Base-by-base conservation (phyloP, 2,113 vertebrate species). In the Oryctolagus cuniculus region DNA sequence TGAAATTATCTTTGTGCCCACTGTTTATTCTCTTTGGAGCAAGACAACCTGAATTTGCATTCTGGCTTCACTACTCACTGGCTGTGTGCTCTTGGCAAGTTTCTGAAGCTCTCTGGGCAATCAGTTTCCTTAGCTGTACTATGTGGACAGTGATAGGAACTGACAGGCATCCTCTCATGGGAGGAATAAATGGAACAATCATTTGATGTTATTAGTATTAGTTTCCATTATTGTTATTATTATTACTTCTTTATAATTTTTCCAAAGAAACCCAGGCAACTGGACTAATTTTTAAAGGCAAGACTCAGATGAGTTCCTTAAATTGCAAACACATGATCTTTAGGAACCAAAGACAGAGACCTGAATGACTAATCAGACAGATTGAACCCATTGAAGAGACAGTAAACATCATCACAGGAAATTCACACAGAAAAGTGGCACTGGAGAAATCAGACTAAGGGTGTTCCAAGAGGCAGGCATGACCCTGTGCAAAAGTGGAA, bases 281-380 rank as follows among this genome's bases (percentile, higher is more conserved):
- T 51, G 64, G 15, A 38, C 31, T 86, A 29, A 75, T 92, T 36
- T 49, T 90, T 74, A 69, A 87, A 89, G 64, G 6, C 10, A 86
- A 80, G 61, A 63, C 2, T 82, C 36, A 49, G n/a, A 16, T 78
- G 36, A 83, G 8, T 72, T 94, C 72, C 25, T 58, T 67, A 7
- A 90, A 87, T 53, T 85, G 29, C 29, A 87, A 94, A 83, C 11
- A 72, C 34, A 38, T 16, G 34, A 87, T 70, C 66, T 69, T 66
- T 79, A 49, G 25, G 27, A 31, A 7, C 21, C 80, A 90, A 63
- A 74, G 64, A 91, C 3, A 15, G 15, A 82, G 2, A 29, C 22
- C 44, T 61, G 80, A 82, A 12, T 55, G 70, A 53, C 24, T 63
- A 70, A n/a, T 55, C 81, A 87, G 34, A 78, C 25, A 53, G 63